A percentile compares a stretch with the other conserved stretches of the same genome.
phyloP scores from a whole-genome alignment of 2,888 invertebrate species.

The Autographa gamma region DNA sequence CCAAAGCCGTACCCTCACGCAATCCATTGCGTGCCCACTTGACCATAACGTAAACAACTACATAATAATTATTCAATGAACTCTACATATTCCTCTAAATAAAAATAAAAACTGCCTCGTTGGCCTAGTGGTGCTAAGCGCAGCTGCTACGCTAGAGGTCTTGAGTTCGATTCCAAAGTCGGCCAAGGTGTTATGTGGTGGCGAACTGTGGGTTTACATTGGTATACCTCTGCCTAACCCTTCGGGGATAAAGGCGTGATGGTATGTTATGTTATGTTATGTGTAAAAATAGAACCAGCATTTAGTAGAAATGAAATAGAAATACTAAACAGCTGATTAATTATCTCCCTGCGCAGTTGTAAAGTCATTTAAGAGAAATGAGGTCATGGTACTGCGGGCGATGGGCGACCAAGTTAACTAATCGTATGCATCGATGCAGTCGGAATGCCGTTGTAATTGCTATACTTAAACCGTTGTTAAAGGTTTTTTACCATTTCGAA shows the following conservation, averaged over 20 bases:
- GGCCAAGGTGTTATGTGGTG: too few species aligned
- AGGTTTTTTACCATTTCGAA: slow-evolving; percentile 17
- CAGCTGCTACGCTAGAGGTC: too few species aligned
- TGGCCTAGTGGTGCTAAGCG: too few species aligned
- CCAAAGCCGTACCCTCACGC: neutral
- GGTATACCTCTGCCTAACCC: too few species aligned
- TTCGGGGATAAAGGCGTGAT: too few species aligned
- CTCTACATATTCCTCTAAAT: slow-evolving; percentile 4
- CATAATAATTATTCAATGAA: neutral
- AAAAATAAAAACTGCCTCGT: too few species aligned
- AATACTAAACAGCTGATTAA: slow-evolving; percentile 27
- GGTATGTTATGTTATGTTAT: too few species aligned
- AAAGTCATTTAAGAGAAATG: slow-evolving; percentile 28
- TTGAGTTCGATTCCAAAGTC: too few species aligned
- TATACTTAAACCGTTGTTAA: slow-evolving; percentile 7
- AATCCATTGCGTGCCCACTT: neutral
- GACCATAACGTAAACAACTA: neutral
- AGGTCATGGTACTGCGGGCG: slow-evolving; percentile 45
- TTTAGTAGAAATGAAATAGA: slow-evolving; percentile 7
- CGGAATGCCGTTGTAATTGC: slow-evolving; percentile 24
- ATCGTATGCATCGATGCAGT: slow-evolving; percentile 47
- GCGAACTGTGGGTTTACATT: too few species aligned
- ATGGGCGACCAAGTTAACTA: slow-evolving; percentile 28
- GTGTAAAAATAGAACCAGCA: neutral
- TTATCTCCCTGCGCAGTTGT: slow-evolving; percentile 23